These are phyloP conservation scores for Myotis brandtii DNA, from an alignment of 2,113 vertebrate species.

Conservation along the genomic window DNA sequence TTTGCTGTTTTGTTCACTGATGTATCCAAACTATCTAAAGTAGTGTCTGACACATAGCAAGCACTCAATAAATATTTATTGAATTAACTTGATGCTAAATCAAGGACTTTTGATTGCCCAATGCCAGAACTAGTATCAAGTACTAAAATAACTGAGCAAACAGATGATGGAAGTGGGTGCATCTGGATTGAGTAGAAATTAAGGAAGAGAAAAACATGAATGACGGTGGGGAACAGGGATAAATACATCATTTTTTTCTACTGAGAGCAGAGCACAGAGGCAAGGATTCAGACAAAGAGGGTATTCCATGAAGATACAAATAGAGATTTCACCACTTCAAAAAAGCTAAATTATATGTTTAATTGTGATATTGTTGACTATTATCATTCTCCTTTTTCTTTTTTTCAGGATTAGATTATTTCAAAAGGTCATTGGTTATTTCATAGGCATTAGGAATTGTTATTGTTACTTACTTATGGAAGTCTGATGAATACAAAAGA, in stretches of 20 bases:
- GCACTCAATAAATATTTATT: background rate
- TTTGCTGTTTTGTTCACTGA: background rate
- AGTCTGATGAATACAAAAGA: background rate
- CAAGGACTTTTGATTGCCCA: background rate
- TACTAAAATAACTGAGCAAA: background rate
- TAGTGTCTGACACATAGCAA: background rate
- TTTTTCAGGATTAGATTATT: background rate
- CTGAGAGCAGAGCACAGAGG: background rate
- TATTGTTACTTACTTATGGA: background rate
- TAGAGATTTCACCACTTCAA: background rate
- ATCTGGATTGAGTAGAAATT: background rate
- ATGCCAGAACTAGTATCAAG: background rate
- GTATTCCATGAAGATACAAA: background rate
- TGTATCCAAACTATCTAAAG: background rate
- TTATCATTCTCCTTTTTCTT: background rate
- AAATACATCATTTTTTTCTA: background rate
- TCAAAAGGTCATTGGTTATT: background rate
- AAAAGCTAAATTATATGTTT: background rate
- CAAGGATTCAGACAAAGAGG: background rate
- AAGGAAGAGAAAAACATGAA: background rate
- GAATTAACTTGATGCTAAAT: background rate
- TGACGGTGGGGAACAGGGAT: background rate
- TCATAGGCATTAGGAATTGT: background rate
- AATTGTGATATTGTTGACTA: background rate
- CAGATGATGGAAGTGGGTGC: background rate